phyloP scores from a whole-genome alignment of 2,797 vertebrate species.

The Cryptoprocta ferox region DNA sequence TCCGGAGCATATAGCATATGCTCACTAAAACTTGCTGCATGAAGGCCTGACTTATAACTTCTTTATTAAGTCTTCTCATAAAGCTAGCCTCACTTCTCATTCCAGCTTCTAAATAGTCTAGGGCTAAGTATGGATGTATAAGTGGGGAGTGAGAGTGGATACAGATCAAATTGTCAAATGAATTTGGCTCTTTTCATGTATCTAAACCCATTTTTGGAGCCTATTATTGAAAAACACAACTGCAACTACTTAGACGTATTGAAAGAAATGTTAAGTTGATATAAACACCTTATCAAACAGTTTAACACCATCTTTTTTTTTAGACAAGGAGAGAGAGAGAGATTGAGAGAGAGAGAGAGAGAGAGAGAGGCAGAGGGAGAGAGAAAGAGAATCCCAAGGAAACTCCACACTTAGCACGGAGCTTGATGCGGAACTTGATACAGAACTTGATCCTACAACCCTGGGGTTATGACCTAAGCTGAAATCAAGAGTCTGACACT shows the following conservation, averaged over 20 bases:
- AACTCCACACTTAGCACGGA: no score
- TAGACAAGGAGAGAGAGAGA: no score
- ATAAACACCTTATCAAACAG: neutral
- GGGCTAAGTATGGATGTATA: no score
- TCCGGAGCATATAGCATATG: neutral
- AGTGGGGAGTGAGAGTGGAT: neutral
- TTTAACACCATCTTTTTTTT: neutral
- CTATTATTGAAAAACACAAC: slow-evolving; percentile 4
- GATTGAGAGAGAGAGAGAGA: no score
- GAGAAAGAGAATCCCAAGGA: no score
- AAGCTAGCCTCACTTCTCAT: neutral
- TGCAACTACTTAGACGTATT: neutral
- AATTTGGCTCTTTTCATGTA: neutral
- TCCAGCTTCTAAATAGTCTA: slow-evolving; percentile 25
- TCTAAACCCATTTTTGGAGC: neutral
- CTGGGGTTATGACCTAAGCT: no score
- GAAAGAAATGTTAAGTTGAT: neutral
- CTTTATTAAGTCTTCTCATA: neutral
- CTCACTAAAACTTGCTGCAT: neutral
- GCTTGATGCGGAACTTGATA: no score
- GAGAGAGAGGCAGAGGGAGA: no score
- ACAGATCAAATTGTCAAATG: neutral
- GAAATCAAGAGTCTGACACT: no score
- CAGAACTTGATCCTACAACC: no score
- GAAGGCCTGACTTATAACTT: neutral